Evolutionary conservation across 1,140 invertebrate species (phyloP).

Genomic region (Megalonaias nervosa): DNA sequence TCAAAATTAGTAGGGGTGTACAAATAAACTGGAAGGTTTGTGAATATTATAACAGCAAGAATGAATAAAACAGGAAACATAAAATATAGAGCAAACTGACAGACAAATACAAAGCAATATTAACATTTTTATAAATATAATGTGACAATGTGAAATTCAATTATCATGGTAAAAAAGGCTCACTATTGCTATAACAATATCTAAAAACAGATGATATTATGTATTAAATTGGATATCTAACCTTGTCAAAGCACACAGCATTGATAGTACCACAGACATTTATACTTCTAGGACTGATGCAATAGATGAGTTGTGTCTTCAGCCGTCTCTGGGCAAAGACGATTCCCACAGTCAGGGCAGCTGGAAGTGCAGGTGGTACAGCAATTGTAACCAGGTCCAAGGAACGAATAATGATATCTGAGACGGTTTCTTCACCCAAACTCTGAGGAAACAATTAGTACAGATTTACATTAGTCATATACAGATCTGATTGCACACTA

Average conservation of each 20-base stretch:
- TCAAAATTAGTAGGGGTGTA: too few relatives aligned
- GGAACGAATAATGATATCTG: constrained; percentile 81
- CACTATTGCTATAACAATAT: too few relatives aligned
- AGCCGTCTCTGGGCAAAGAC: constrained; percentile 87
- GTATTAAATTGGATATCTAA: constrained; percentile 62
- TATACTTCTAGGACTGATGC: constrained; percentile 91
- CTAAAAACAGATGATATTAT: too few relatives aligned
- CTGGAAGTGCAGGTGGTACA: constrained; percentile 93
- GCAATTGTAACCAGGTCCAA: constrained; percentile 96
- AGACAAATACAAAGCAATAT: too few relatives aligned
- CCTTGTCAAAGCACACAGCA: constrained; percentile 97
- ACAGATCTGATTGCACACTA: too few relatives aligned
- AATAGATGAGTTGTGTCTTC: constrained; percentile 86
- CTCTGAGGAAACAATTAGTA: constrained; percentile 68
- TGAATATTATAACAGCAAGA: too few relatives aligned
- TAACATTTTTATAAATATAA: too few relatives aligned
- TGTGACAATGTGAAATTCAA: too few relatives aligned
- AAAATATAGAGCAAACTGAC: too few relatives aligned
- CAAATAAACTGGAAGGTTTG: too few relatives aligned
- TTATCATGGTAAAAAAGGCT: too few relatives aligned
- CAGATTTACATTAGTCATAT: background rate
- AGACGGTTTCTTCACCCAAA: constrained; percentile 71
- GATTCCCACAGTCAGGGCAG: constrained; percentile 94
- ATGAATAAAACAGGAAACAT: too few relatives aligned
- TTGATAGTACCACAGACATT: constrained; percentile 94